phyloP scores from a whole-genome alignment of 37 sponge, comb jelly and placozoan species.

The Mnemiopsis leidyi region DNA sequence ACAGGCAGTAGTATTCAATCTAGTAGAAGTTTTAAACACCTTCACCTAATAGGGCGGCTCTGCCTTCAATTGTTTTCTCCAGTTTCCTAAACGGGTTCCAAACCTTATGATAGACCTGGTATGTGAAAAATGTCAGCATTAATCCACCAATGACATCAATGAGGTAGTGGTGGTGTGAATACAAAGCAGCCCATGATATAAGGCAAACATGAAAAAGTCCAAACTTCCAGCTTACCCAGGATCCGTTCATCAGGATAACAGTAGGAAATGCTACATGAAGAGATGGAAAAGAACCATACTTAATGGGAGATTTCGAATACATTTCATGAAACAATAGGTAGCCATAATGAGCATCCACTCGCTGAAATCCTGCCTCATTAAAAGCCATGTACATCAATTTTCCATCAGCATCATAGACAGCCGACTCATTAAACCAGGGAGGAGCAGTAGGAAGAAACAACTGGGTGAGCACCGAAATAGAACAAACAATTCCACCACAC shows the following conservation, averaged over 20 bases:
- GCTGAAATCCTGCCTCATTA: slow-evolving; percentile 58
- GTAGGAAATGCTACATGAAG: slow-evolving; percentile 50
- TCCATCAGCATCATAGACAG: slow-evolving; percentile 33
- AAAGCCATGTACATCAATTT: not conserved
- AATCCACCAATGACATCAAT: slow-evolving; percentile 58
- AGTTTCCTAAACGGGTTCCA: slow-evolving; percentile 39
- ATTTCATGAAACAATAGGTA: slow-evolving; percentile 15
- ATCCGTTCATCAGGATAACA: slow-evolving; percentile 56
- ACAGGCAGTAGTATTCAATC: no score
- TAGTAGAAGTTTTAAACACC: not conserved
- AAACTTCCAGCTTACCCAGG: slow-evolving; percentile 57
- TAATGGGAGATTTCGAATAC: slow-evolving; percentile 44
- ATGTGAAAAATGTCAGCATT: slow-evolving; percentile 25
- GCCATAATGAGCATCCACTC: slow-evolving; percentile 38
- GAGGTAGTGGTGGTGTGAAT: slow-evolving; percentile 57
- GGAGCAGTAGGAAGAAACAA: slow-evolving; percentile 47
- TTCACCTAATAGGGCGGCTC: not conserved
- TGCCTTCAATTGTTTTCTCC: not conserved
- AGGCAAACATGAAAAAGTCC: slow-evolving; percentile 51
- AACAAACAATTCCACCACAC: slow-evolving; percentile 46
- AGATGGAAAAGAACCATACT: slow-evolving; percentile 49
- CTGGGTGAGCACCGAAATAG: slow-evolving; percentile 13
- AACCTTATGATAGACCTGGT: slow-evolving; percentile 40
- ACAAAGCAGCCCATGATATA: slow-evolving; percentile 58
- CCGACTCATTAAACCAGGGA: slow-evolving; percentile 59